Base-by-base conservation (phyloP, 2,888 invertebrate species). In the Synergus japonicus region DNA sequence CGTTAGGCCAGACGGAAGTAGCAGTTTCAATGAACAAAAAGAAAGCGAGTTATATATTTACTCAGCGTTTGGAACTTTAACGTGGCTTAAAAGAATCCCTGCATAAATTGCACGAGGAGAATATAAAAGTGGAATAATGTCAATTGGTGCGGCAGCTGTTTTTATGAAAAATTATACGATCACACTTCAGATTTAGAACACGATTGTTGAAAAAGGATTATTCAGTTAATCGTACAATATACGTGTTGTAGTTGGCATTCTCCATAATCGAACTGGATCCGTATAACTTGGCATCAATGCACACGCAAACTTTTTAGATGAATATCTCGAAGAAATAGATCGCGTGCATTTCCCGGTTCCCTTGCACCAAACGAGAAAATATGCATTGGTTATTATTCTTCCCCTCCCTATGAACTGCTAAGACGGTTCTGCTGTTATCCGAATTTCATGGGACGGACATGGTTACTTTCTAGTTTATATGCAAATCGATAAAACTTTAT, bases 271-370 rank as follows among this genome's bases (percentile, higher is more conserved):
- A 46, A 46, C 15, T 2, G 10, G 4, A 15, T 49, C 7, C 10
- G 10, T 29, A 49, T 49, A 73, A 49, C 49, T 73, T 73, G 15
- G n/a, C 54, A 46, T 73, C 15, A 54, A 73, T 49, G 49, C 29
- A 8, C 73, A 54, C 49, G 46, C 15, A 37, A 73, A 73, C 29
- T 73, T 73, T 73, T 73, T 54, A 73, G 37, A 73, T 73, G 49
- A 73, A 73, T 73, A 67, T 67, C 15, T 54, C 29, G 9, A 54
- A 37, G 22, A 73, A 73, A 37, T 73, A 73, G 73, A 49, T 73
- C 73, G 49, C 60, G 37, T 15, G 13, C 37, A 73, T 73, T 73
- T 73, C 29, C 46, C 15, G n/a, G 37, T 49, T 73, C 37, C 46
- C 15, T 73, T 49, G 15, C 49, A 4, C 49, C 49, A 73, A 9